A percentile compares a stretch with the other conserved stretches of the same genome.
phyloP scores from a whole-genome alignment of 2,797 vertebrate species.

The Pelodytes ibericus region DNA sequence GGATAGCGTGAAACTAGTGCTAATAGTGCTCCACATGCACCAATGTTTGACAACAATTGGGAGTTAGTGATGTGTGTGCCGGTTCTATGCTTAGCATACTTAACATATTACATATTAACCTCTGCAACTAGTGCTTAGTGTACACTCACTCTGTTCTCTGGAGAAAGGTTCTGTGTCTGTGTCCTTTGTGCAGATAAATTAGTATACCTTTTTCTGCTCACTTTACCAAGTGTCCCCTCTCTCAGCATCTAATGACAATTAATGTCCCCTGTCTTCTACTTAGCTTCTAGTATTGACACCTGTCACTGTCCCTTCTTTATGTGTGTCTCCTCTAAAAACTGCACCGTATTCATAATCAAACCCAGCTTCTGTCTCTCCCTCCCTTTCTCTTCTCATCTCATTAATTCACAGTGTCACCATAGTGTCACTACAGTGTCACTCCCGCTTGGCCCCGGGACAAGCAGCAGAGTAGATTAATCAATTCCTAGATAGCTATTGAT shows the following conservation, averaged over 20 bases:
- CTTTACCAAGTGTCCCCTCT: background rate
- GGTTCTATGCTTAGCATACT: too few relatives aligned
- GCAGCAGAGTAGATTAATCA: constrained; percentile 56
- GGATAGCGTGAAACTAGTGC: too few relatives aligned
- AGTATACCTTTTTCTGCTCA: background rate
- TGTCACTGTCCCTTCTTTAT: background rate
- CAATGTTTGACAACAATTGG: too few relatives aligned
- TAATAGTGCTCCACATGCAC: too few relatives aligned
- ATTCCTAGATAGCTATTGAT: constrained; percentile 54
- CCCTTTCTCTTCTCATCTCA: constrained; percentile 28
- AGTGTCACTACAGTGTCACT: constrained; percentile 49
- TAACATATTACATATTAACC: too few relatives aligned
- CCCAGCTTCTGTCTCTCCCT: constrained; percentile 18
- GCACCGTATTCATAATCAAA: constrained; percentile 10
- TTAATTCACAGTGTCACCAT: constrained; percentile 51
- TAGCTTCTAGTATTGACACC: background rate
- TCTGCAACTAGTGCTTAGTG: too few relatives aligned
- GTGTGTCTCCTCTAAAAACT: background rate
- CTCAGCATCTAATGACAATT: background rate
- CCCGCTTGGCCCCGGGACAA: constrained; percentile 51
- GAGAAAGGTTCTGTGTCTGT: too few relatives aligned
- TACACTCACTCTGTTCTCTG: too few relatives aligned
- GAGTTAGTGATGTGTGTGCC: too few relatives aligned
- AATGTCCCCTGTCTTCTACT: background rate
- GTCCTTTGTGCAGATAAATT: background rate